Evolutionary conservation across 2,888 invertebrate species (phyloP).

Genomic region (Aromia moschata): DNA sequence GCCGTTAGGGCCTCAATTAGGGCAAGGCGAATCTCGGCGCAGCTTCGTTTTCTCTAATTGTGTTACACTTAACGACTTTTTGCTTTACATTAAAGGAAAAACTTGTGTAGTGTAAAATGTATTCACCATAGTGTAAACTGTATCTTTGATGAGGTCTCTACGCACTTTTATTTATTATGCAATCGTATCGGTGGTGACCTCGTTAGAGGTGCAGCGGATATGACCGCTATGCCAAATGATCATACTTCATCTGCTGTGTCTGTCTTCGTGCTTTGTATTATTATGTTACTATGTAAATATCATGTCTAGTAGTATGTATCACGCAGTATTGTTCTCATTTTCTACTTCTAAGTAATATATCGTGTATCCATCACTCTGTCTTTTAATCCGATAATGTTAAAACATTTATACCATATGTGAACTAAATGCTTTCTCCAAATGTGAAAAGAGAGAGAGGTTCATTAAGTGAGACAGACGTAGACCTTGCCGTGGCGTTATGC

Average conservation of each 20-base stretch:
- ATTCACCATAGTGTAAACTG: constrained; percentile 19
- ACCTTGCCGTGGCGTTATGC: too few relatives aligned
- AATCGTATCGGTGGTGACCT: constrained; percentile 28
- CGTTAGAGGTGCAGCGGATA: constrained; percentile 37
- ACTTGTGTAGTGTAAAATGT: constrained; percentile 37
- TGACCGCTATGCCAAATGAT: constrained; percentile 52
- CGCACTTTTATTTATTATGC: constrained; percentile 37
- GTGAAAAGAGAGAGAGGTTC: too few relatives aligned
- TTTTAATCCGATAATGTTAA: neutral
- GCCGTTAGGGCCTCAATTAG: constrained; percentile 30
- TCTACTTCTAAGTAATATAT: constrained; percentile 20
- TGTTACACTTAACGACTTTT: constrained; percentile 38
- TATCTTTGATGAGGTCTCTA: constrained; percentile 19
- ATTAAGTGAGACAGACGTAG: too few relatives aligned
- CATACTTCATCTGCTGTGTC: constrained; percentile 32
- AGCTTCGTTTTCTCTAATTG: constrained; percentile 30
- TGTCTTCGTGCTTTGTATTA: constrained; percentile 32
- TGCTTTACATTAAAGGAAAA: constrained; percentile 38
- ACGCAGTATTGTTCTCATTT: constrained; percentile 34
- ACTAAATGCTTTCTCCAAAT: neutral
- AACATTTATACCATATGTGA: neutral
- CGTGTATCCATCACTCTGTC: constrained; percentile 4
- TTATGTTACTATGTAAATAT: constrained; percentile 42
- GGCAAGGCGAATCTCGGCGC: constrained; percentile 15
- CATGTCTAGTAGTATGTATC: constrained; percentile 29